Conservation (phyloP, 2,113 vertebrate genomes). For the Erythrolamprus reginae region DNA sequence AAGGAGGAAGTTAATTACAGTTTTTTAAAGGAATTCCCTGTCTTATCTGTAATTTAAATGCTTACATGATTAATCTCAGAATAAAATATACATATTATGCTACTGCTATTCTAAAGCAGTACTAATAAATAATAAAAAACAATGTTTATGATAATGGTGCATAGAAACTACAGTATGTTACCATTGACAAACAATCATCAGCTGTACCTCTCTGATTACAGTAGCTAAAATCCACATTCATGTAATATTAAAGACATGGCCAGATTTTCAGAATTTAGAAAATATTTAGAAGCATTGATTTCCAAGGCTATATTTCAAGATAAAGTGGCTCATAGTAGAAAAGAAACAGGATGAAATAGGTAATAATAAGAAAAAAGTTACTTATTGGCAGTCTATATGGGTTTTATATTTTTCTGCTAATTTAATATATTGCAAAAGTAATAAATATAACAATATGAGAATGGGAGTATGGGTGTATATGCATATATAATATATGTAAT, state of each 20-base stretch:
- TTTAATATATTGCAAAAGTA: background rate
- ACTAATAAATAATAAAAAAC: background rate
- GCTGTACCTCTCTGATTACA: background rate
- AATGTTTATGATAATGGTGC: background rate
- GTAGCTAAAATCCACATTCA: background rate
- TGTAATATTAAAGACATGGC: background rate
- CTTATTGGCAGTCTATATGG: conserved; percentile 37
- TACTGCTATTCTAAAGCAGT: background rate
- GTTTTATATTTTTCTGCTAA: background rate
- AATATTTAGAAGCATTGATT: background rate
- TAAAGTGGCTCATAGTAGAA: background rate
- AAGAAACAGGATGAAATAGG: conserved; percentile 66
- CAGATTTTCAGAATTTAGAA: background rate
- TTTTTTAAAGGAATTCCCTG: background rate
- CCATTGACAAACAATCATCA: background rate
- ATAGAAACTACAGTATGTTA: background rate
- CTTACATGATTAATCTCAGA: background rate
- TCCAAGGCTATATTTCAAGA: background rate
- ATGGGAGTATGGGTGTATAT: too few relatives aligned
- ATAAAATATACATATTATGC: background rate
- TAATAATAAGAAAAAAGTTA: conserved; percentile 61
- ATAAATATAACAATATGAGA: background rate
- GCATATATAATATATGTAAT: background rate
- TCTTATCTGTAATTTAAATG: background rate
- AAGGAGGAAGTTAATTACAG: background rate